Percentiles rank a stretch among this genome's conserved stretches.
Conservation (phyloP, 2,113 vertebrate species). For the Crotalus horridus region DNA sequence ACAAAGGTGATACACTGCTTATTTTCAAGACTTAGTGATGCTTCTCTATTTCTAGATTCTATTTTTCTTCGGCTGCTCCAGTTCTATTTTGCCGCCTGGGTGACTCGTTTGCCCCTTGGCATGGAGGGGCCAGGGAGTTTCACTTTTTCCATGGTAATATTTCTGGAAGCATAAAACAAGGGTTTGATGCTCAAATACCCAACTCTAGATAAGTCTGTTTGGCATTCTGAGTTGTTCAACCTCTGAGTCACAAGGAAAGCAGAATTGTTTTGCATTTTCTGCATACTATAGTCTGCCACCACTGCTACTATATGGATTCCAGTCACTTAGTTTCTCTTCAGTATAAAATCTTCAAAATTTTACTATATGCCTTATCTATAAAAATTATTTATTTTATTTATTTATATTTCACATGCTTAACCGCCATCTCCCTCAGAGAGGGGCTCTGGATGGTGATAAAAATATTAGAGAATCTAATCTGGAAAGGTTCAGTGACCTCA, state of each 20-base stretch:
- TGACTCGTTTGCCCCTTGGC: conserved; percentile 23
- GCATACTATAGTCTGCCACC: not conserved
- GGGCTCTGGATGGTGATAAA: not conserved
- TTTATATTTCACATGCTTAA: no score
- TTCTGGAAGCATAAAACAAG: conserved; percentile 20
- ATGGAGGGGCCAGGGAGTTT: not conserved
- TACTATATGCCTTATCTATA: not conserved
- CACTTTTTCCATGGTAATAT: conserved; percentile 29
- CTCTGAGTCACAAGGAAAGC: conserved; percentile 16
- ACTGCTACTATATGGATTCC: not conserved
- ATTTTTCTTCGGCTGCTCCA: conserved; percentile 16
- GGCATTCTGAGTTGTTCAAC: not conserved
- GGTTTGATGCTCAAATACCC: conserved; percentile 11
- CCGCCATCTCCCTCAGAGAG: not conserved
- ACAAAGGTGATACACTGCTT: conserved; percentile 28
- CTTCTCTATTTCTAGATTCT: conserved; percentile 25
- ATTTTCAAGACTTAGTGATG: conserved; percentile 17
- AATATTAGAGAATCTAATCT: not conserved
- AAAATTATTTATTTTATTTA: no score
- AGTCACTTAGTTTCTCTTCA: not conserved
- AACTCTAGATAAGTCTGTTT: conserved; percentile 13
- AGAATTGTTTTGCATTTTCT: conserved; percentile 1
- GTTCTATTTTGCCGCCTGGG: conserved; percentile 16
- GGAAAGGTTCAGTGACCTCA: not conserved
- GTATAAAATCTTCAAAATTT: not conserved